Evolutionary conservation across 2,113 vertebrate species (phyloP).

Genomic region (Chaetorhynchus papuensis): DNA sequence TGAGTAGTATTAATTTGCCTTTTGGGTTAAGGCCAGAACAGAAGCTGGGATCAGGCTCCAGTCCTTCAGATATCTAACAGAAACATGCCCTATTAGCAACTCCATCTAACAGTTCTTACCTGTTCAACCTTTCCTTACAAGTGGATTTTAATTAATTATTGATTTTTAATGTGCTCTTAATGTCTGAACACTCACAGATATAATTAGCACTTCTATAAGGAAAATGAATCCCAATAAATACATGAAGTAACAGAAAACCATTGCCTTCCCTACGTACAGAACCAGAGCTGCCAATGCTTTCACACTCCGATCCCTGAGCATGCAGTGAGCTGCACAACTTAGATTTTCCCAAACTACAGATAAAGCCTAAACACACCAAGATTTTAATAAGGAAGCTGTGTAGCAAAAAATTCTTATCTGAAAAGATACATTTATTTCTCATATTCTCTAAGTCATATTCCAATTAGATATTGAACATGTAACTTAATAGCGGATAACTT

Average conservation of each 20-base stretch:
- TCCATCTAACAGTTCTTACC: not conserved
- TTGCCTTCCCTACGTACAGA: not conserved
- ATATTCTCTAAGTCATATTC: not conserved
- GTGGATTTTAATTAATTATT: not conserved
- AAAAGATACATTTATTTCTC: not conserved
- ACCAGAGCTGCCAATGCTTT: not conserved
- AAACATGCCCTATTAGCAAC: not conserved
- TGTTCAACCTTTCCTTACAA: not conserved
- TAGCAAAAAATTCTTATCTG: not conserved
- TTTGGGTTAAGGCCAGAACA: not conserved
- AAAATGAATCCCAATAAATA: not conserved
- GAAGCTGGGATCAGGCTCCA: not conserved
- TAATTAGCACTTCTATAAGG: not conserved
- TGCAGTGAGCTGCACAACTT: not conserved
- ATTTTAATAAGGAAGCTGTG: not conserved
- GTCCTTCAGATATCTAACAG: not conserved
- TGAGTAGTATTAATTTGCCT: not conserved
- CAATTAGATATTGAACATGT: fast-evolving
- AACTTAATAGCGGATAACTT: not conserved
- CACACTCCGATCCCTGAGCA: not conserved
- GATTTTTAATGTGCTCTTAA: not conserved
- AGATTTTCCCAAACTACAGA: not conserved
- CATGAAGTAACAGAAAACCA: not conserved
- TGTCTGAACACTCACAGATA: not conserved
- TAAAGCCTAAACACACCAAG: not conserved